A percentile compares a stretch with the other conserved stretches of the same genome.
Conservation (phyloP, 2,888 invertebrate species). For the Thymelicus acteon region DNA sequence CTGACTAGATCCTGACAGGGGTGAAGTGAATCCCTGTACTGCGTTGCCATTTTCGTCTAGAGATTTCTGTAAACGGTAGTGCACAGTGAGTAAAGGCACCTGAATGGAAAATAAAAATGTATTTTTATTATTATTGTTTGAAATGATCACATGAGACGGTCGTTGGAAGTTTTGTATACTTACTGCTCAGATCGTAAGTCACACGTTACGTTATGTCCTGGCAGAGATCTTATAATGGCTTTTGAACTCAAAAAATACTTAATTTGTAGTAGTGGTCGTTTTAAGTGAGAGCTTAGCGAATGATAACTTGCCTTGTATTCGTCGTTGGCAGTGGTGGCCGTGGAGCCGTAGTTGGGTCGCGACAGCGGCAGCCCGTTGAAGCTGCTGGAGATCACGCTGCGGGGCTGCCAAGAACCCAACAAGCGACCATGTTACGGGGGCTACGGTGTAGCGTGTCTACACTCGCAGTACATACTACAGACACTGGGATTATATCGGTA, state of each 20-base stretch:
- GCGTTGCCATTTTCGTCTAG: constrained; percentile 93
- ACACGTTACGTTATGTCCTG: too few species aligned
- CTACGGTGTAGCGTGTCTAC: neutral
- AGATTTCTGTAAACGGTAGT: constrained; percentile 82
- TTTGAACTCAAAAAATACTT: too few species aligned
- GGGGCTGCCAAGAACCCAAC: constrained; percentile 59
- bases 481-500: too few species aligned
- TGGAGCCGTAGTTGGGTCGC: constrained; percentile 67
- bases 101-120: constrained; percentile 53
- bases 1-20: constrained; percentile 76
- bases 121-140: constrained; percentile 40
- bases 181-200: too few species aligned
- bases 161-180: too few species aligned
- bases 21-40: constrained; percentile 83
- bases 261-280: too few species aligned
- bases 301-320: constrained; percentile 67
- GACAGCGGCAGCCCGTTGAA: constrained; percentile 72
- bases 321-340: constrained; percentile 57
- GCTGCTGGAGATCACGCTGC: constrained; percentile 67
- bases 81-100: constrained; percentile 51
- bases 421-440: constrained; percentile 15
- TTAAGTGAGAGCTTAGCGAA: too few species aligned
- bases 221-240: too few species aligned
- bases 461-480: too few species aligned
- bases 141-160: constrained; percentile 39